Evolutionary conservation across 2,888 invertebrate species (phyloP), one percentile per base, ranked within the genome.

Genomic region (Agriotes lineatus): DNA sequence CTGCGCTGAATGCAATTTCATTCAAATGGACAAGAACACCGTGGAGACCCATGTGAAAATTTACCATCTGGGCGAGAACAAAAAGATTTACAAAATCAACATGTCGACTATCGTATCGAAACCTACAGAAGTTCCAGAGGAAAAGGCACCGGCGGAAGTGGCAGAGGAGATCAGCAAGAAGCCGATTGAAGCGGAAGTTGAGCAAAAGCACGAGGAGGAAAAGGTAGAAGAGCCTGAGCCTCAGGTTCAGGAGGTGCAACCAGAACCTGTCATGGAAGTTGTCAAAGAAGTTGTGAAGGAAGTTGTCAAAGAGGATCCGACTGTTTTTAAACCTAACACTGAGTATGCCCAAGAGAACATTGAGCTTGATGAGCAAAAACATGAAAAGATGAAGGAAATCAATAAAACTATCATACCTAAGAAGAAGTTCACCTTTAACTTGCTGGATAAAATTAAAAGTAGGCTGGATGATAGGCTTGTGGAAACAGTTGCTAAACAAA

Each of bases 1-100:
- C 2, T 94, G 94, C 78, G 86, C 87, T 1, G 85, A 88, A 66
- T 95, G 95, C 78, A 90, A 94, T 79, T 95, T 88, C 73, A 87
- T 92, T 1, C 95, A 94, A 82, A 79, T 93, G 71, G 86, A 87
- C 4, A 82, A 87, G 52, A 82, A 84, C 30, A 89, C 89, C 76
- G 82, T 93, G 0, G 87, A 90, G 70, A 85, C 85, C 0, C 94
- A 95, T 75, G 84, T 91, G 0, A 84, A 87, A 45, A 79, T 83
- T 0, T 88, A 88, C 70, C 91, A 90, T 73, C 80, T 85, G 50
- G 83, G 85, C 48, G 82, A 85, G 58, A 83, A 86, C 69, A 86
- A 86, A 0, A 85, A 86, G 10, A 79, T 83, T 33, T 69, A 77
- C 54, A 82, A 82, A 67, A 79, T 85, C 6, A 82, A 79, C 67